Evolutionary conservation across 92 coral and sea anemone genomes (phyloP).

Genomic region (Virgularia gustaviana): DNA sequence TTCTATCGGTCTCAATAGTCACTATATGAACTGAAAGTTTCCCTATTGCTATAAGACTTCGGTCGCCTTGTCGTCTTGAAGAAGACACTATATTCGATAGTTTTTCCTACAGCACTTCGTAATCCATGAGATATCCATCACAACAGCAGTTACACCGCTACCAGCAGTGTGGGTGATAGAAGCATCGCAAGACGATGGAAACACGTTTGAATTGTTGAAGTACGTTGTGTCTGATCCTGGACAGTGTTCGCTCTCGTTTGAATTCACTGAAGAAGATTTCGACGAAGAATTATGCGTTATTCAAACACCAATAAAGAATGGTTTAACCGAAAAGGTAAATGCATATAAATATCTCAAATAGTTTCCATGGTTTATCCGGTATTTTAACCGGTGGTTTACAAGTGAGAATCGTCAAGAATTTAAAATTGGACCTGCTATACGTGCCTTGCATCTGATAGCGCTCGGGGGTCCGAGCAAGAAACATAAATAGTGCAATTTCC

Average conservation of each 20-base stretch:
- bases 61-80: background rate
- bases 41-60: background rate
- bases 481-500: no score
- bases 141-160: conserved; percentile 58
- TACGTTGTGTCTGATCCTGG: background rate
- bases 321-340: conserved; percentile 27
- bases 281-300: conserved; percentile 14
- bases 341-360: background rate
- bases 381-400: background rate
- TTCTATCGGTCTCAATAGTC: no score
- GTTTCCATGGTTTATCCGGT: background rate
- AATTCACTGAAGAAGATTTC: background rate
- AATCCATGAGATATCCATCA: conserved; percentile 38
- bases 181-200: conserved; percentile 29
- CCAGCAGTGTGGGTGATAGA: conserved; percentile 64
- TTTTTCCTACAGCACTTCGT: conserved; percentile 45
- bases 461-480: no score
- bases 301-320: conserved; percentile 1
- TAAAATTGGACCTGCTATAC: no score
- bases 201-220: background rate
- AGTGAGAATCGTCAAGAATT: background rate
- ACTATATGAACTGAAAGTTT: no score
- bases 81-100: background rate
- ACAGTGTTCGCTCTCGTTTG: background rate
- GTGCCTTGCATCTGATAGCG: no score